Conservation (phyloP, 2,888 invertebrate genomes). For the Podabrus alpinus region DNA sequence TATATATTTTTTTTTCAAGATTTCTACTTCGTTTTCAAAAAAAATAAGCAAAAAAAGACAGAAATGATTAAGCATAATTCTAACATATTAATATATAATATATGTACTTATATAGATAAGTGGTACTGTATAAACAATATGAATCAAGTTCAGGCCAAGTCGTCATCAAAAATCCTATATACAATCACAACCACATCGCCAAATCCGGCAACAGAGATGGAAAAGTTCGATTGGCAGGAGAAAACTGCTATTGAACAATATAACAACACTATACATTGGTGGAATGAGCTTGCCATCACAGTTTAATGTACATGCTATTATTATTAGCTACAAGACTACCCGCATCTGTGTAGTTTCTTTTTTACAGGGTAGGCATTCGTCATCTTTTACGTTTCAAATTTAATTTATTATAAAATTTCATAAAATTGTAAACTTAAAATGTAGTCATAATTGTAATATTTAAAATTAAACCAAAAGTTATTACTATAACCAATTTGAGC, state of each 20-base stretch:
- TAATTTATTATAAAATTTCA: neutral
- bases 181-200: slow-evolving; percentile 55
- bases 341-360: neutral
- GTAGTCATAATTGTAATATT: slow-evolving; percentile 13
- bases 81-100: slow-evolving; percentile 42
- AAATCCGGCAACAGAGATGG: slow-evolving; percentile 39
- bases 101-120: slow-evolving; percentile 53
- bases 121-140: slow-evolving; percentile 53
- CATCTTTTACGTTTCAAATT: neutral
- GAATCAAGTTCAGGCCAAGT: slow-evolving; percentile 56
- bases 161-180: slow-evolving; percentile 55
- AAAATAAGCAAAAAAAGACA: slow-evolving; percentile 50
- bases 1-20: slow-evolving; percentile 48
- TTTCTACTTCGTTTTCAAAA: slow-evolving; percentile 49
- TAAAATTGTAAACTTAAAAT: slow-evolving; percentile 1
- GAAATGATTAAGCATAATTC: slow-evolving; percentile 51
- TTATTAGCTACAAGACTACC: slow-evolving; percentile 14
- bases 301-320: slow-evolving; percentile 34
- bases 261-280: slow-evolving; percentile 41
- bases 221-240: slow-evolving; percentile 49
- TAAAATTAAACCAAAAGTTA: neutral
- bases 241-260: slow-evolving; percentile 43
- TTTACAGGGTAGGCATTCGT: neutral
- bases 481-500: neutral
- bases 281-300: slow-evolving; percentile 51